phyloP scores from a whole-genome alignment of 2,113 vertebrate genomes.

The Poeciliopsis retropinna region DNA sequence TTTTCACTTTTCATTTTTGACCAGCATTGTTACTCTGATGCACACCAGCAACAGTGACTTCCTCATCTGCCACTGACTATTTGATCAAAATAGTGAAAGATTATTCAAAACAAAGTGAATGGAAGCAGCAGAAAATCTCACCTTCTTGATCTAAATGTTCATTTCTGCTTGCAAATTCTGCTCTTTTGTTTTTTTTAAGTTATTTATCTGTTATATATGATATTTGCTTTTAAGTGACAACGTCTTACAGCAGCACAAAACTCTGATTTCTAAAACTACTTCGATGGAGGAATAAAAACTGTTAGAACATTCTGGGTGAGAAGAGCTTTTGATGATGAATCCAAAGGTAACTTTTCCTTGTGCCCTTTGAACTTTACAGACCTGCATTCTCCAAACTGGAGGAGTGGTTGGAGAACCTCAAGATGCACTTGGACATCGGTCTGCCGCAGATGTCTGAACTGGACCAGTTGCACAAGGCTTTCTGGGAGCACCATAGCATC shows the following conservation, averaged over 20 bases:
- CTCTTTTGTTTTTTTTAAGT: too few species aligned
- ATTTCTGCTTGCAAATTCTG: too few species aligned
- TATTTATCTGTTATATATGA: too few species aligned
- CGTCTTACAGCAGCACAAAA: background rate
- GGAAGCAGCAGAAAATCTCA: background rate
- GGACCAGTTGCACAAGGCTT: constrained; percentile 87
- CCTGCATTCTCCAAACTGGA: constrained; percentile 91
- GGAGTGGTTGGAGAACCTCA: constrained; percentile 92
- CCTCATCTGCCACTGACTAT: background rate
- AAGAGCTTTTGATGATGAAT: background rate
- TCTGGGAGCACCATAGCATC: constrained; percentile 83
- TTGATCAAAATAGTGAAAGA: background rate
- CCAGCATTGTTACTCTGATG: background rate
- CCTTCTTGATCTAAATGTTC: background rate
- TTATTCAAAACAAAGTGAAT: background rate
- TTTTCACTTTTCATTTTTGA: background rate
- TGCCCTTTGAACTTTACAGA: constrained; percentile 66
- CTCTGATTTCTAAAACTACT: background rate
- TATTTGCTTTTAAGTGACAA: background rate
- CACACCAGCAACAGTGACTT: background rate
- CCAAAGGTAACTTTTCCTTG: constrained; percentile 5
- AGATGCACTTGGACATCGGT: constrained; percentile 91
- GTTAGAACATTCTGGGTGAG: background rate
- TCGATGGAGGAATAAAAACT: background rate
- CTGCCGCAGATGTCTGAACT: constrained; percentile 89